Conservation (phyloP, 2,888 invertebrate species). For the Incurvaria masculella region DNA sequence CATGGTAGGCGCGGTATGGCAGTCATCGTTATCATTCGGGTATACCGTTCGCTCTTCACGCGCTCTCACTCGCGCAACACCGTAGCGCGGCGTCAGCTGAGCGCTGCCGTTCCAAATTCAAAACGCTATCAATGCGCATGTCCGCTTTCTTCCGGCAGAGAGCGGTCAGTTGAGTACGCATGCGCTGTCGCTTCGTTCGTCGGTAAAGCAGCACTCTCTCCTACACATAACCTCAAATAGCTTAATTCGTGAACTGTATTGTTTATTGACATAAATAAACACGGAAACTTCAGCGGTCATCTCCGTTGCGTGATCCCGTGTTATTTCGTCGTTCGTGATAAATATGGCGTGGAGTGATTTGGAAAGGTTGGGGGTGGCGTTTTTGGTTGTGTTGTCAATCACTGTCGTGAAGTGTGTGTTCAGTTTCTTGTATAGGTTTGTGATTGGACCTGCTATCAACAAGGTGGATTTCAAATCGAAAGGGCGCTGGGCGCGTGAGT, state of each 20-base stretch:
- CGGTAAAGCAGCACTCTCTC: constrained; percentile 26
- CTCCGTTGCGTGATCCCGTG: not conserved
- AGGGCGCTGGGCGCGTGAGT: constrained; percentile 82
- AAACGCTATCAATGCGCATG: constrained; percentile 26
- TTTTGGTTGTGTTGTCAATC: constrained; percentile 32
- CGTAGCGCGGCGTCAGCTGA: not conserved
- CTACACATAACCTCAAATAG: constrained; percentile 27
- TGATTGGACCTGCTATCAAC: constrained; percentile 55
- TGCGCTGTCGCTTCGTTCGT: constrained; percentile 41
- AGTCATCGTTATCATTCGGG: not conserved
- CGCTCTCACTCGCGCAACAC: not conserved
- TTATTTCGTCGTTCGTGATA: not conserved
- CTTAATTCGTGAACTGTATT: constrained; percentile 12
- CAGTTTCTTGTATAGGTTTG: constrained; percentile 30
- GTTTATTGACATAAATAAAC: constrained; percentile 15
- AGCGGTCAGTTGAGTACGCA: constrained; percentile 27
- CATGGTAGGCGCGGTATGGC: too few relatives aligned
- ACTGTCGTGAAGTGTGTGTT: constrained; percentile 25
- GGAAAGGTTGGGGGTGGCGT: constrained; percentile 47
- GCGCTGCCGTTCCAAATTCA: not conserved
- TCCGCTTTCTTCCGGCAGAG: constrained; percentile 42
- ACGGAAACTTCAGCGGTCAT: constrained; percentile 9
- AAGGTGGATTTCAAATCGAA: constrained; percentile 63
- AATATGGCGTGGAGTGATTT: constrained; percentile 24
- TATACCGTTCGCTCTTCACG: too few relatives aligned